phyloP scores from a whole-genome alignment of 2,113 vertebrate species.

The Ciconia stormi region DNA sequence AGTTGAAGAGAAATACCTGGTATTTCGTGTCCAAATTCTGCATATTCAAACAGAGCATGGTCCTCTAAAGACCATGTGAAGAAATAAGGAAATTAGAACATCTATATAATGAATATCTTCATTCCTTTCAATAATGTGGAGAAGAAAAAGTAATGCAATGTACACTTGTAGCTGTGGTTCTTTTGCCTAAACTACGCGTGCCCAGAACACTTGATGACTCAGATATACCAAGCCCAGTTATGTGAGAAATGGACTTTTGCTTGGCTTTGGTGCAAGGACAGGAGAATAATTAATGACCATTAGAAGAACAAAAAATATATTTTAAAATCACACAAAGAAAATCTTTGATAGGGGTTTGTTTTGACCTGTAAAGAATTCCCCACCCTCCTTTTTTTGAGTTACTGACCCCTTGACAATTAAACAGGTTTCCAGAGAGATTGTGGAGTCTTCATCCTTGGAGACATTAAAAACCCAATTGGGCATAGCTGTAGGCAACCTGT shows the following conservation, averaged over 20 bases:
- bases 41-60: background rate
- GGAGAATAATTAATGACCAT: background rate
- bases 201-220: background rate
- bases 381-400: background rate
- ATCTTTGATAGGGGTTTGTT: background rate
- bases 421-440: background rate
- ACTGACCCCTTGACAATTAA: background rate
- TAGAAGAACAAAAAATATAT: background rate
- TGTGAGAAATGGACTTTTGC: background rate
- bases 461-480: background rate
- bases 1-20: background rate
- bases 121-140: background rate
- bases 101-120: rapidly evolving
- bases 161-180: background rate
- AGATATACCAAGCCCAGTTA: background rate
- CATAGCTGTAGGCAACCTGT: background rate
- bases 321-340: background rate
- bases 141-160: background rate
- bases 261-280: background rate
- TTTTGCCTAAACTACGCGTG: background rate
- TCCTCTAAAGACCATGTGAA: background rate
- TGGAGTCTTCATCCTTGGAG: background rate
- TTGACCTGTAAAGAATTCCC: background rate
- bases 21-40: background rate
- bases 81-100: background rate